Evolutionary conservation across 2,797 vertebrate species (phyloP).

Genomic region (Pangasius macronema): DNA sequence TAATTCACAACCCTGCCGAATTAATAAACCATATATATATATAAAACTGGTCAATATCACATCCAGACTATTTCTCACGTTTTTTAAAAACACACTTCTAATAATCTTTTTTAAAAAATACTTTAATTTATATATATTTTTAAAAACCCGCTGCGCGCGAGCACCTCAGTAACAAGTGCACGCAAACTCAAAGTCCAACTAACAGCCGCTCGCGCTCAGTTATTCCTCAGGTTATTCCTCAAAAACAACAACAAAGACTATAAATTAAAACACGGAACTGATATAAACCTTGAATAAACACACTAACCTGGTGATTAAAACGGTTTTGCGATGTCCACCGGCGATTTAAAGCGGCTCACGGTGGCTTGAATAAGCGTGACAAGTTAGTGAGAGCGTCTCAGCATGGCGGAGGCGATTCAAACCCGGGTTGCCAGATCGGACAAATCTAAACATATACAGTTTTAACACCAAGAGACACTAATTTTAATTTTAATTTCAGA

Average conservation of each 20-base stretch:
- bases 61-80: neutral
- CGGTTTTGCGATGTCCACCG: constrained; percentile 36
- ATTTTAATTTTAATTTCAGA: neutral
- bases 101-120: neutral
- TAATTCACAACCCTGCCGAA: neutral
- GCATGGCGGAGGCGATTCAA: constrained; percentile 75
- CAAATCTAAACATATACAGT: too few species aligned
- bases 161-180: constrained; percentile 27
- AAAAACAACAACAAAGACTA: neutral
- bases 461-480: neutral
- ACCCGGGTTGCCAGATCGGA: constrained; percentile 23
- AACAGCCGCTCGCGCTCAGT: neutral
- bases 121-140: neutral
- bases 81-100: neutral
- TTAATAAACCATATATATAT: neutral
- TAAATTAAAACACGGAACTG: neutral
- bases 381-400: constrained; percentile 66
- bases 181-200: neutral
- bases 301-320: constrained; percentile 58
- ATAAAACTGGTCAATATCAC: neutral
- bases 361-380: constrained; percentile 63
- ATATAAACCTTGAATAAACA: neutral
- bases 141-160: neutral
- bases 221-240: neutral
- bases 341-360: constrained; percentile 48